These are phyloP conservation scores for Agrochola lychnidis DNA, from an alignment of 2,888 invertebrate genomes.

Conservation along the genomic window DNA sequence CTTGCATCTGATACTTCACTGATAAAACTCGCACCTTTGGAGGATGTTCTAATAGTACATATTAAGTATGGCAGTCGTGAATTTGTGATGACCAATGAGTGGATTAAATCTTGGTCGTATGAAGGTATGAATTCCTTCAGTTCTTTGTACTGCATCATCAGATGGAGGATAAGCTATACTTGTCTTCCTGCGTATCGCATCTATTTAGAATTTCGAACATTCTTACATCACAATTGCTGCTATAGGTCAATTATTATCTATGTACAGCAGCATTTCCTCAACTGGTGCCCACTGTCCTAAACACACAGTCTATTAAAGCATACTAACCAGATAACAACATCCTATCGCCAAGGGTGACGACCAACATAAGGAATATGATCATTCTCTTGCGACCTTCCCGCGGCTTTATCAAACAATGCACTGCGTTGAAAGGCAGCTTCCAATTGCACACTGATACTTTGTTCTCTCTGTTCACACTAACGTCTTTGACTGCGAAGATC, in stretches of 20 bases:
- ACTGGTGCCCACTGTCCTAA: not conserved
- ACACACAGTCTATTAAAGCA: not conserved
- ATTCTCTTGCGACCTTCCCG: conserved; percentile 91
- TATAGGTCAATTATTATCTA: not conserved
- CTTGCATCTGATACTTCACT: not conserved
- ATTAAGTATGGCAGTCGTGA: not conserved
- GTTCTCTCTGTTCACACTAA: conserved; percentile 91
- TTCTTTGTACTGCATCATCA: not conserved
- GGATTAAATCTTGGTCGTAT: no score
- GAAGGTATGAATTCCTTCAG: not conserved
- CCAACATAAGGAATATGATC: conserved; percentile 92
- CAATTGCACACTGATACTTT: conserved; percentile 88
- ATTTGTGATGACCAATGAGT: not conserved
- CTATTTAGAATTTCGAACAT: not conserved
- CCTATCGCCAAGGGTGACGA: conserved; percentile 89
- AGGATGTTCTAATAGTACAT: not conserved
- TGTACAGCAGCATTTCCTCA: not conserved
- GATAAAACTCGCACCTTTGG: not conserved
- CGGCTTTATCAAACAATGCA: conserved; percentile 91
- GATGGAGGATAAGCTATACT: not conserved
- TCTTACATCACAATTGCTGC: not conserved
- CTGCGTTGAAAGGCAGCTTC: conserved; percentile 84
- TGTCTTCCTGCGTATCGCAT: not conserved
- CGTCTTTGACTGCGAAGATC: conserved; percentile 91
- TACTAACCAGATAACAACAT: conserved; percentile 83